Conservation (phyloP, 2,113 vertebrate genomes). For the Platanista minor region DNA sequence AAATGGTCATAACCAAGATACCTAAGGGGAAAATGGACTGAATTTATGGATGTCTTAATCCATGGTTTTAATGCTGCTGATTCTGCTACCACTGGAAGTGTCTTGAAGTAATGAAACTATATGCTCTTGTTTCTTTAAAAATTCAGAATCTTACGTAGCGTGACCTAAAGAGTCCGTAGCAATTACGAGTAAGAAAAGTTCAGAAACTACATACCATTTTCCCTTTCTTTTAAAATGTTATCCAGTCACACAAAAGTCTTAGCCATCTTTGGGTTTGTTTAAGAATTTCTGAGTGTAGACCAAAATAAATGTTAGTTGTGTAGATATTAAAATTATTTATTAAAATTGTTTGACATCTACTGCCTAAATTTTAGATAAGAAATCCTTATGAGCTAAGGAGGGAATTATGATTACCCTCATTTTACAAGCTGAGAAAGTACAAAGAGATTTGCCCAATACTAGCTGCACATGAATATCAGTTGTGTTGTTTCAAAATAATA, state of each 20-base stretch:
- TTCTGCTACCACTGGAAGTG: background rate
- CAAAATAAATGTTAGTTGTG: background rate
- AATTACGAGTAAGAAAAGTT: background rate
- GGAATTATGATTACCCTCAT: background rate
- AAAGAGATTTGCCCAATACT: background rate
- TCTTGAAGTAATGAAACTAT: background rate
- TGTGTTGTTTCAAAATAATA: background rate
- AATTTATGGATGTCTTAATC: background rate
- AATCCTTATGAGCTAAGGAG: background rate
- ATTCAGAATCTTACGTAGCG: background rate
- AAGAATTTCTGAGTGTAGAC: background rate
- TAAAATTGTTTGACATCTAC: background rate
- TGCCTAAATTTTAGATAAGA: background rate
- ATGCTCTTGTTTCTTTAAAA: background rate
- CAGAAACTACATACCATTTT: background rate
- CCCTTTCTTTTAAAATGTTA: background rate
- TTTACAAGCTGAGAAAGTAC: background rate
- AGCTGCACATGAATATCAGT: background rate
- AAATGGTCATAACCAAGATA: background rate
- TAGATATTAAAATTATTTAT: background rate
- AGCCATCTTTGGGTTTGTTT: background rate
- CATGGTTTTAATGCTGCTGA: background rate
- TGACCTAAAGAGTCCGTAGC: background rate
- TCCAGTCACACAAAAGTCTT: background rate
- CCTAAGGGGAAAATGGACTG: background rate